Evolutionary conservation across 2,888 invertebrate genomes (phyloP).

Genomic region (Polylopha cassiicola): DNA sequence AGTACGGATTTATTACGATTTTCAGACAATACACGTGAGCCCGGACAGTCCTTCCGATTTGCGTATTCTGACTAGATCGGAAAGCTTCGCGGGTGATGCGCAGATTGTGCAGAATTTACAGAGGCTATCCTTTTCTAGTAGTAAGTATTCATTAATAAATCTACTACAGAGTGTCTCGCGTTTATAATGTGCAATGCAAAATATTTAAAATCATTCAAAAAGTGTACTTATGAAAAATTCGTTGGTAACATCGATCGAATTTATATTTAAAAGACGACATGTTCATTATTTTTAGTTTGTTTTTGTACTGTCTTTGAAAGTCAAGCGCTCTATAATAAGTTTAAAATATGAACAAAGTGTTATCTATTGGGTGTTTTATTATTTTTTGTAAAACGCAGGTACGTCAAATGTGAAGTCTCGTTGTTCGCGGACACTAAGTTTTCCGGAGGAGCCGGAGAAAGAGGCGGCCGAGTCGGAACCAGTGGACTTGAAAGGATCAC

Average conservation of each 20-base stretch:
- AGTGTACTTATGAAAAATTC: too few species aligned
- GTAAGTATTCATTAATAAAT: slow-evolving; percentile 35
- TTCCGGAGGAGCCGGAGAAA: slow-evolving; percentile 71
- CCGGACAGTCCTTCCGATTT: slow-evolving; percentile 80
- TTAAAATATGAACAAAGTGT: too few species aligned
- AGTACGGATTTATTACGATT: slow-evolving; percentile 18
- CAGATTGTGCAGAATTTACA: slow-evolving; percentile 84
- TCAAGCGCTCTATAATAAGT: too few species aligned
- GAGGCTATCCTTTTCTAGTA: slow-evolving; percentile 60
- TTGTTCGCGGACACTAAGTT: slow-evolving; percentile 76
- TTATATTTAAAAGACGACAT: too few species aligned
- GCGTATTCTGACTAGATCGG: slow-evolving; percentile 79
- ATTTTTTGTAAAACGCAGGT: slow-evolving; percentile 31
- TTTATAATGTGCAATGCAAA: too few species aligned
- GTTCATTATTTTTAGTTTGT: too few species aligned
- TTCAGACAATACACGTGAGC: slow-evolving; percentile 68
- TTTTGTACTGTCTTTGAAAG: too few species aligned
- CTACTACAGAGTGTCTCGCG: too few species aligned
- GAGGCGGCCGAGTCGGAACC: slow-evolving; percentile 54
- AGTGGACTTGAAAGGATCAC: slow-evolving; percentile 63
- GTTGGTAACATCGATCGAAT: too few species aligned
- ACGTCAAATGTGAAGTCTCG: slow-evolving; percentile 59
- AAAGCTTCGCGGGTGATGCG: slow-evolving; percentile 88
- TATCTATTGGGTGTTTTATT: background rate
- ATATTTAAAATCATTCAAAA: too few species aligned